Evolutionary conservation across 1,140 invertebrate genomes (phyloP).

Genomic region (Drosophila sucinea): DNA sequence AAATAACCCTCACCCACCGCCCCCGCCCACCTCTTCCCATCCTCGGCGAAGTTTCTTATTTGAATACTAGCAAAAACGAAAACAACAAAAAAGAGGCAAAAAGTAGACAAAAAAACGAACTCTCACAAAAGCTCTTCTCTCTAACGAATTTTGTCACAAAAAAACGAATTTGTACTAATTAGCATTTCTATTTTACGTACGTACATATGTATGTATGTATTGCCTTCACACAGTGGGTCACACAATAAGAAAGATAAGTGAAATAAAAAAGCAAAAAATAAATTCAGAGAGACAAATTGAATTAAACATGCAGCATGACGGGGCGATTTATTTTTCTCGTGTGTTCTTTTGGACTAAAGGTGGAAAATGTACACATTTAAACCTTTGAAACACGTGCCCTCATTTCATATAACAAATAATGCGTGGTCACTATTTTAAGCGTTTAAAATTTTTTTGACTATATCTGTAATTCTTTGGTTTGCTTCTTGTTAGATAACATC

Average conservation of each 20-base stretch:
- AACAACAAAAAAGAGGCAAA: constrained; percentile 20
- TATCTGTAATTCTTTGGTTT: neutral
- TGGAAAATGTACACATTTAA: neutral
- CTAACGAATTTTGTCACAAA: constrained; percentile 54
- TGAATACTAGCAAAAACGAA: constrained; percentile 45
- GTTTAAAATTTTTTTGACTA: neutral
- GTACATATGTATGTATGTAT: too few relatives aligned
- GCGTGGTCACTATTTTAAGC: constrained; percentile 1
- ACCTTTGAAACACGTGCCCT: constrained; percentile 5
- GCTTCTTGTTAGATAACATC: neutral
- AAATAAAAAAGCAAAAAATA: neutral
- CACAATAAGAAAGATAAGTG: constrained; percentile 31
- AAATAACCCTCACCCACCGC: constrained; percentile 10
- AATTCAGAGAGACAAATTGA: neutral
- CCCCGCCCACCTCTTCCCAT: constrained; percentile 6
- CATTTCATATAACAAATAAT: neutral
- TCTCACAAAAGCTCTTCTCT: constrained; percentile 22
- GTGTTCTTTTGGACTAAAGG: neutral
- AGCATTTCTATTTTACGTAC: constrained; percentile 60
- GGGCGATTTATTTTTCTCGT: neutral
- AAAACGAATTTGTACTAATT: constrained; percentile 65
- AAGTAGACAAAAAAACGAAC: constrained; percentile 16
- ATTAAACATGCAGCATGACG: constrained; percentile 6
- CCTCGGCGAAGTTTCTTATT: constrained; percentile 59
- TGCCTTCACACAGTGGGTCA: constrained; percentile 55